Conservation (phyloP, 2,888 invertebrate species). For the Hyalella azteca region DNA sequence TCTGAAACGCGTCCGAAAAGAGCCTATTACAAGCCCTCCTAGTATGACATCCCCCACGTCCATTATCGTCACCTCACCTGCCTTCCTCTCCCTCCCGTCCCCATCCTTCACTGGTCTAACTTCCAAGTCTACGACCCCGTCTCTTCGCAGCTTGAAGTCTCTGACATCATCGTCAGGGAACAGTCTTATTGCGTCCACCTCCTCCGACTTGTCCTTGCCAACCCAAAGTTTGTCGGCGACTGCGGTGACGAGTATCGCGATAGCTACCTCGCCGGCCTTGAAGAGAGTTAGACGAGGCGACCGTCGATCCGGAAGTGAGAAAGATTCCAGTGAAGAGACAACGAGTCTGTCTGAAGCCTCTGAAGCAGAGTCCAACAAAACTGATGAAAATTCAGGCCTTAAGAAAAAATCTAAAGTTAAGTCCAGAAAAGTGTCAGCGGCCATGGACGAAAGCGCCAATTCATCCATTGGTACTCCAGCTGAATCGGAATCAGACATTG, state of each 20-base stretch:
- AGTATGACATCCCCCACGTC: slow-evolving; percentile 17
- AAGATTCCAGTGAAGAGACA: slow-evolving; percentile 48
- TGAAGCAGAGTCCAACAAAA: slow-evolving; percentile 43
- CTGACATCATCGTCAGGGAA: slow-evolving; percentile 8
- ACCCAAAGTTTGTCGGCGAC: background rate
- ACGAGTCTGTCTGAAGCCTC: slow-evolving; percentile 41
- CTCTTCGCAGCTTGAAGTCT: slow-evolving; percentile 22
- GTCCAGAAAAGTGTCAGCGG: background rate
- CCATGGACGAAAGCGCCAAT: background rate
- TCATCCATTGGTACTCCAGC: slow-evolving; percentile 17
- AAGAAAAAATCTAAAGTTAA: slow-evolving; percentile 17
- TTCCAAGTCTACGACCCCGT: slow-evolving; percentile 3
- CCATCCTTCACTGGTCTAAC: background rate
- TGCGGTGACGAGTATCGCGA: background rate
- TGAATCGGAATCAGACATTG: background rate
- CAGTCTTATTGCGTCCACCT: background rate
- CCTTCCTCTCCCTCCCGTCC: background rate
- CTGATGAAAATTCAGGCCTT: background rate
- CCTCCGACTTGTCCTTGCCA: background rate
- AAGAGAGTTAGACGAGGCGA: slow-evolving; percentile 28
- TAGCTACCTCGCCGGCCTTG: background rate
- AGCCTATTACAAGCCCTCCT: slow-evolving; percentile 38
- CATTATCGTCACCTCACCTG: slow-evolving; percentile 5
- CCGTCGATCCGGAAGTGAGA: slow-evolving; percentile 48
- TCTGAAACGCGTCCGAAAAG: slow-evolving; percentile 55